Evolutionary conservation across 2,113 vertebrate genomes (phyloP), one percentile per base, ranked within the genome.

Genomic region (Acinonyx jubatus): DNA sequence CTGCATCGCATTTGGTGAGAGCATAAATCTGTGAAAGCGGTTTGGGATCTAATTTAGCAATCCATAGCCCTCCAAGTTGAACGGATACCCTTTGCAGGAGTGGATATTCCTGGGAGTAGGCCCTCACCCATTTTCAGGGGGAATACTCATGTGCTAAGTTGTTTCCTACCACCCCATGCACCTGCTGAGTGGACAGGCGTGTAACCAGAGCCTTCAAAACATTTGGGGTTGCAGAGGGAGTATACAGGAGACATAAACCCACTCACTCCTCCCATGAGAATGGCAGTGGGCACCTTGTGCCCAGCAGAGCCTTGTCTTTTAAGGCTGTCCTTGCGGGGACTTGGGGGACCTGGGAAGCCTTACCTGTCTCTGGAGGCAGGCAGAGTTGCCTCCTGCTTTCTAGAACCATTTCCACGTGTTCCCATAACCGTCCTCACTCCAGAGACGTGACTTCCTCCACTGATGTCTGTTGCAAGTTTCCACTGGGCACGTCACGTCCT

Each of bases 381-480:
- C 33, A 10, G 29, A 33, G 21, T 21, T 25, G 65, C 29, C 52
- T 66, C 16, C 41, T 38, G 38, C 29, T 80, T 68, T 68, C 79
- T 38, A 61, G 19, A 31, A 61, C 10, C 18, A 31, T 63, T 36
- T 68, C 79, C 13, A 33, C 27, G 0, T 41, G 6, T 89, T 88
- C 84, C 83, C 73, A 36, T 11, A 41, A 15, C 74, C 23, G 19
- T 41, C 66, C 15, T 78, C 69, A 19, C 7, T 45, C 41, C 29
- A 41, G 66, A 83, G 33, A 88, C 31, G 2, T 36, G 3, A 55
- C 25, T 36, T 73, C 12, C n/a, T 50, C 63, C 21, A 2, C 15
- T 2, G 1, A 21, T 0, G 4, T 27, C 61, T 6, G 41, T 5
- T 1, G 6, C 41, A 25, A 33, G 19, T 38, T 76, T 48, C 36